These are phyloP conservation scores for Saturnia pavonia DNA, from an alignment of 2,888 invertebrate species.

Conservation along the genomic window DNA sequence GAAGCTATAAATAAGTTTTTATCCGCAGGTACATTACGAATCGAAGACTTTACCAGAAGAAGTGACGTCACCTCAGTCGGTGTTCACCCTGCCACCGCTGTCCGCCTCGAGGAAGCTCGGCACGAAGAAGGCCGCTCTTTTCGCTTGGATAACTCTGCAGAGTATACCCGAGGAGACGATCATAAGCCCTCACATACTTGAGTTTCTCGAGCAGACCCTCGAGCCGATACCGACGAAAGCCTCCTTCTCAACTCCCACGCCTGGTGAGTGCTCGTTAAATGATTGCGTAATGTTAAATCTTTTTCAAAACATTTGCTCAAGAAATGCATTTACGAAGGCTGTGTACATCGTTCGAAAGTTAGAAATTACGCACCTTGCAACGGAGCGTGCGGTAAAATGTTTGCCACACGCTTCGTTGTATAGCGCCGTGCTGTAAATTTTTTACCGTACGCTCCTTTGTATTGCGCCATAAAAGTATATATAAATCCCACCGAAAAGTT, in stretches of 20 bases:
- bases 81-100: conserved; percentile 25
- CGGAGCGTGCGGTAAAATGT: too few relatives aligned
- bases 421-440: too few relatives aligned
- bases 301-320: too few relatives aligned
- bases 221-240: conserved; percentile 94
- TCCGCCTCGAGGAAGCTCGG: conserved; percentile 79
- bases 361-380: too few relatives aligned
- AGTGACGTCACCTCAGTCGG: conserved; percentile 65
- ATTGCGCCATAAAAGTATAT: too few relatives aligned
- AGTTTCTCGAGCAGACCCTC: conserved; percentile 97
- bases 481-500: too few relatives aligned
- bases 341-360: too few relatives aligned
- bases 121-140: conserved; percentile 93
- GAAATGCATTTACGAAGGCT: too few relatives aligned
- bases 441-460: too few relatives aligned
- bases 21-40: conserved; percentile 87
- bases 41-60: conserved; percentile 88
- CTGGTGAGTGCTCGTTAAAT: conserved; percentile 44
- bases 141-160: conserved; percentile 98
- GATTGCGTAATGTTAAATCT: too few relatives aligned
- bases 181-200: conserved; percentile 97
- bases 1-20: not conserved
- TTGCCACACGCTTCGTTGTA: too few relatives aligned
- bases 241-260: conserved; percentile 64
- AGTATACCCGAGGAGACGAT: conserved; percentile 99